Conservation (phyloP, 1,140 invertebrate genomes). For the Calephelis virginiensis region DNA sequence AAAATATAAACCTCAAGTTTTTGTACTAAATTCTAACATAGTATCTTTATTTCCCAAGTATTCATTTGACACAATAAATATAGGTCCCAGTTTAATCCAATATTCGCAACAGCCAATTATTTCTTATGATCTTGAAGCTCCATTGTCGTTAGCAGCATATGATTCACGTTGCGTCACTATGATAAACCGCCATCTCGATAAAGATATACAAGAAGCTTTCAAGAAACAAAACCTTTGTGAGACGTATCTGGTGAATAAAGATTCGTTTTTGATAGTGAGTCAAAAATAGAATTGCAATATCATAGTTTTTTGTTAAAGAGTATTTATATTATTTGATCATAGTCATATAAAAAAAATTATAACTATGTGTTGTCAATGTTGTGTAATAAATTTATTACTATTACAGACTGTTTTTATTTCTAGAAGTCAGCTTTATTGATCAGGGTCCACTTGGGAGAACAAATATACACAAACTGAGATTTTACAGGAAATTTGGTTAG, state of each 20-base stretch:
- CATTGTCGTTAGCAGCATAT: conserved; percentile 34
- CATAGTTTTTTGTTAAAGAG: too few species aligned
- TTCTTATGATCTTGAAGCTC: conserved; percentile 39
- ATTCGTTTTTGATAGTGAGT: conserved; percentile 34
- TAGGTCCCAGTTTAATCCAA: not conserved
- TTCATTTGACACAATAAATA: not conserved
- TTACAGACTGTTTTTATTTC: too few species aligned
- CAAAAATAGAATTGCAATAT: too few species aligned
- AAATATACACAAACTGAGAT: too few species aligned
- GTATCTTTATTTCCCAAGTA: conserved; percentile 29
- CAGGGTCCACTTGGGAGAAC: too few species aligned
- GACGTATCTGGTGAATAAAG: conserved; percentile 41
- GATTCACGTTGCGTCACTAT: conserved; percentile 48
- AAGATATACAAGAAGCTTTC: conserved; percentile 38
- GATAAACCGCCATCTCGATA: conserved; percentile 46
- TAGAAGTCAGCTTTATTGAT: too few species aligned
- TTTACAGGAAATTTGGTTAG: too few species aligned
- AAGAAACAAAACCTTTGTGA: conserved; percentile 50
- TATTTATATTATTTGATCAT: too few species aligned
- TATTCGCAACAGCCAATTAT: conserved; percentile 33
- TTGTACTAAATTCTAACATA: conserved; percentile 31
- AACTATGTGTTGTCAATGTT: too few species aligned
- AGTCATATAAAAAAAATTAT: too few species aligned
- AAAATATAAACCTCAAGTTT: too few species aligned
- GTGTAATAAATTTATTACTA: too few species aligned